Evolutionary conservation across 2,797 vertebrate genomes (phyloP).

Genomic region (Macropodus opercularis): DNA sequence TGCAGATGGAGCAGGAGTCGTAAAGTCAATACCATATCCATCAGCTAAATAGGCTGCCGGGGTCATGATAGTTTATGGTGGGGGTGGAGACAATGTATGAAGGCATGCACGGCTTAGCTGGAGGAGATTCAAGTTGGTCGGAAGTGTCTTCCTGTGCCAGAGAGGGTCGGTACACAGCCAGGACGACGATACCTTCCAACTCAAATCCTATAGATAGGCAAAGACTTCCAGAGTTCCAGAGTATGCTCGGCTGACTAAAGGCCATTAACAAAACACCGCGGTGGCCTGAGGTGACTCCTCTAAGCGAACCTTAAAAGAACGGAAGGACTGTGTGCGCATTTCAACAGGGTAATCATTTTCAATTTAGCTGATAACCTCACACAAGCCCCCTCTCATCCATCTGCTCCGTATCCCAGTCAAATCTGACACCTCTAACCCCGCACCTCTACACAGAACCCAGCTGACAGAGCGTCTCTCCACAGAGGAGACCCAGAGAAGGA

Average conservation of each 20-base stretch:
- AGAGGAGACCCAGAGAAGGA: constrained; percentile 63
- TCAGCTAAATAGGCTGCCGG: constrained; percentile 74
- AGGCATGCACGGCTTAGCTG: constrained; percentile 16
- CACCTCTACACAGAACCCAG: constrained; percentile 30
- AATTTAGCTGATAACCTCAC: constrained; percentile 39
- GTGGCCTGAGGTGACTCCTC: constrained; percentile 30
- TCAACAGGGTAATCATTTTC: constrained; percentile 22
- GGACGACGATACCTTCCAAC: constrained; percentile 23
- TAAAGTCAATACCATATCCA: constrained; percentile 77
- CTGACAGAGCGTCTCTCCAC: constrained; percentile 66
- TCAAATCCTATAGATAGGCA: constrained; percentile 44
- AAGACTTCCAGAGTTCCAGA: constrained; percentile 29
- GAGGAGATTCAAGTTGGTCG: constrained; percentile 35
- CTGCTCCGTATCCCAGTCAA: constrained; percentile 50
- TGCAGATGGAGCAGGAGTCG: constrained; percentile 68
- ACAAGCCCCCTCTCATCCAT: constrained; percentile 16
- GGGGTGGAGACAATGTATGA: constrained; percentile 16
- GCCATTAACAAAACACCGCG: constrained; percentile 44
- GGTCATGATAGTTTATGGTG: constrained; percentile 65
- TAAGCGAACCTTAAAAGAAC: constrained; percentile 1
- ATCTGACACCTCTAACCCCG: constrained; percentile 62
- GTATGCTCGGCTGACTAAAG: constrained; percentile 27
- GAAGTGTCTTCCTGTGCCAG: constrained; percentile 6
- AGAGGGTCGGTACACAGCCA: constrained; percentile 22
- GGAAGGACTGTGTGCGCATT: neutral